Conservation (phyloP, 2,888 invertebrate genomes). For the Machimus atricapillus region DNA sequence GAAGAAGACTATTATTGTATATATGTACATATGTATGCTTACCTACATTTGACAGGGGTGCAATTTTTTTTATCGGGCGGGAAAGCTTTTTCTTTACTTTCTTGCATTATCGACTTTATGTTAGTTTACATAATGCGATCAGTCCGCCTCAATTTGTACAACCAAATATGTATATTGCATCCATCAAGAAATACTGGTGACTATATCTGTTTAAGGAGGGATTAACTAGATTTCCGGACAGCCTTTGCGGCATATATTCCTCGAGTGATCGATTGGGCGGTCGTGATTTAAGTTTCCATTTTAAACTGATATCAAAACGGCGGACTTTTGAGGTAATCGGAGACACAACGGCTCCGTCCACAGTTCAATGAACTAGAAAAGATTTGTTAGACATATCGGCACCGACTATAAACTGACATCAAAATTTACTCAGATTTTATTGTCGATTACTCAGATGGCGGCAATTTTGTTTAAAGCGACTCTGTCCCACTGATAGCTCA, state of each 20-base stretch:
- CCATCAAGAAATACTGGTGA: background rate
- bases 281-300: slow-evolving; percentile 21
- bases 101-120: background rate
- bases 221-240: slow-evolving; percentile 25
- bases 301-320: background rate
- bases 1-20: background rate
- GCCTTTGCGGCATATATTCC: slow-evolving; percentile 11
- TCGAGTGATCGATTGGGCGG: slow-evolving; percentile 25
- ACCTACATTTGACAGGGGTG: background rate
- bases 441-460: background rate
- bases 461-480: background rate
- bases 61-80: background rate
- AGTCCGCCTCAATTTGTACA: background rate
- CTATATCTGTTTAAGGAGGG: background rate
- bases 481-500: background rate
- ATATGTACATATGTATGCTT: too few relatives aligned
- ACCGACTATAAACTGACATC: background rate
- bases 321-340: background rate
- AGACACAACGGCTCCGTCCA: background rate
- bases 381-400: background rate
- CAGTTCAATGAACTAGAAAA: background rate
- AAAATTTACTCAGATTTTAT: background rate
- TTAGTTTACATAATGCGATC: background rate
- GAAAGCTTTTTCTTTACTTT: background rate
- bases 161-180: background rate